phyloP scores from a whole-genome alignment of 2,797 vertebrate genomes.

The Gephyroberyx darwinii region DNA sequence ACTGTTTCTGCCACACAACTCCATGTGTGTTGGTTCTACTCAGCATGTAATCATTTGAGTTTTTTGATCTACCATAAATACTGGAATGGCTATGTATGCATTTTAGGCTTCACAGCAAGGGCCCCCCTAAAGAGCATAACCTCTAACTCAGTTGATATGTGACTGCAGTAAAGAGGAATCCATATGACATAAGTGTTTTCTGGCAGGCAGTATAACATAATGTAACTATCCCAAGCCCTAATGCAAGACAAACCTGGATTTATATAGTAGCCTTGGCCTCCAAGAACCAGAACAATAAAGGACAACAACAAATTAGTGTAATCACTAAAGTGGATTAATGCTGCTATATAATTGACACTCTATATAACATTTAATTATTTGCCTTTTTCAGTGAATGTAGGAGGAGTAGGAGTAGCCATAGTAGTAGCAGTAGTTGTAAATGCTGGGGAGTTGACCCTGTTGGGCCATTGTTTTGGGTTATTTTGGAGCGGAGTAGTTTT shows the following conservation, averaged over 20 bases:
- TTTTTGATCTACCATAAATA: neutral
- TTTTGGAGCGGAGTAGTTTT: too few species aligned
- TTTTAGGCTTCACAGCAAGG: too few species aligned
- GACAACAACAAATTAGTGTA: neutral
- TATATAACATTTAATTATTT: neutral
- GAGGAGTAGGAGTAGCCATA: neutral
- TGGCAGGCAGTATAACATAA: neutral
- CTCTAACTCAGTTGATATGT: too few species aligned
- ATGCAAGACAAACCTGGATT: neutral
- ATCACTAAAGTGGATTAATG: neutral
- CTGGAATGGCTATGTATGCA: too few species aligned
- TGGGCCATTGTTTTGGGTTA: too few species aligned
- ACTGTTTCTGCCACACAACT: too few species aligned
- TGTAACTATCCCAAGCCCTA: neutral
- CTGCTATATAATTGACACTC: neutral
- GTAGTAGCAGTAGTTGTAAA: neutral
- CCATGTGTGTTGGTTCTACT: neutral
- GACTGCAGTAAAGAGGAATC: too few species aligned
- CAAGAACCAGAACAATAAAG: neutral
- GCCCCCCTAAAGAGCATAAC: too few species aligned
- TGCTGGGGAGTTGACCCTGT: too few species aligned
- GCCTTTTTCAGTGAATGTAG: neutral
- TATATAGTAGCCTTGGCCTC: neutral
- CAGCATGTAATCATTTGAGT: neutral
- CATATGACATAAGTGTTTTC: neutral